Evolutionary conservation across 37 sponge, comb jelly and placozoan species (phyloP).

Genomic region (Cladorhizidae sp.): DNA sequence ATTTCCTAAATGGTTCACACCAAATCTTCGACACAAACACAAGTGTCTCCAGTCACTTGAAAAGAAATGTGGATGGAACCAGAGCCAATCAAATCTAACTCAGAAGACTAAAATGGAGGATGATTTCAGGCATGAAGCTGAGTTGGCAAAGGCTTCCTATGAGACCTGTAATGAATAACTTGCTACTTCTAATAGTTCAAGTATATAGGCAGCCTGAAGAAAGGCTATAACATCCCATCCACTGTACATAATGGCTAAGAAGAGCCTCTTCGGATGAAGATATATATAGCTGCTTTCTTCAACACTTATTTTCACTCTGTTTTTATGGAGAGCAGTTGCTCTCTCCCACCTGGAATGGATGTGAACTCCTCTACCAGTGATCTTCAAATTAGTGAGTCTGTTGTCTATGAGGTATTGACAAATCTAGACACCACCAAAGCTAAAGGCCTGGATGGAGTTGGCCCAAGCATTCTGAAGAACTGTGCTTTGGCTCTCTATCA

Average conservation of each 20-base stretch:
- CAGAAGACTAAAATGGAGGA: neutral
- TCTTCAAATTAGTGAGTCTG: neutral
- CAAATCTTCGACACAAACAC: neutral
- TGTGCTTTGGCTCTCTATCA: neutral
- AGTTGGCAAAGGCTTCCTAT: neutral
- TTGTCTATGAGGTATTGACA: neutral
- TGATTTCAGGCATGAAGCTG: neutral
- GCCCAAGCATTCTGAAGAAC: neutral
- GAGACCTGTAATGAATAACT: neutral
- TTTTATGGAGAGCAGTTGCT: neutral
- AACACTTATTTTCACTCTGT: slow-evolving; percentile 9
- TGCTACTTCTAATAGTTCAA: neutral
- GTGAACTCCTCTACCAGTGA: neutral
- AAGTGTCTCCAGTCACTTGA: neutral
- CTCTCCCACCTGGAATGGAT: neutral
- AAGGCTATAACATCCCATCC: neutral
- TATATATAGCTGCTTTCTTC: neutral
- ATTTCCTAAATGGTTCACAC: neutral
- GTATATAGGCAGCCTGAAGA: neutral
- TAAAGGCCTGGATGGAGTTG: neutral
- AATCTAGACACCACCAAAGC: slow-evolving; percentile 2
- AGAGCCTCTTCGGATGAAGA: neutral
- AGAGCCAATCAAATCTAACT: neutral
- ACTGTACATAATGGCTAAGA: neutral
- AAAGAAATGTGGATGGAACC: neutral